Conservation (phyloP, 2,113 vertebrate genomes). For the Etia nguti region DNA sequence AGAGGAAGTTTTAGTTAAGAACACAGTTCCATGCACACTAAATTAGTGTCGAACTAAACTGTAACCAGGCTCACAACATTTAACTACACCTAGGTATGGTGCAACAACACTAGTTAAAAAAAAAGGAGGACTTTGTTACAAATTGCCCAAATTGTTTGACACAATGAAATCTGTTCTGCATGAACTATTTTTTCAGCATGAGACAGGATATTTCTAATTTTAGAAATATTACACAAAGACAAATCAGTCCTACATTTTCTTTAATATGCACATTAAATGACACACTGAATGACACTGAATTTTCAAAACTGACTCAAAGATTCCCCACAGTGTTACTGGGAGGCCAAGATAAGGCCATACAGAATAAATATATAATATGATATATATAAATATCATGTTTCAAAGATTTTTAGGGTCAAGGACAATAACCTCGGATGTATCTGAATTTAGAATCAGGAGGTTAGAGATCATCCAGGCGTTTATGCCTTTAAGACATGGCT, state of each 20-base stretch:
- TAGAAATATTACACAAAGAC: background rate
- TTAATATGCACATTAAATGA: background rate
- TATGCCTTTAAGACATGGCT: background rate
- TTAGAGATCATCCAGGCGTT: background rate
- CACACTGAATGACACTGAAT: no score
- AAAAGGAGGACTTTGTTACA: no score
- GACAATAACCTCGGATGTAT: background rate
- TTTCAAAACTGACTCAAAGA: background rate
- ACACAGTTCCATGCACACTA: background rate
- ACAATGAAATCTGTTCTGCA: no score
- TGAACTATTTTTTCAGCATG: background rate
- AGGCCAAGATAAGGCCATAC: rapidly evolving
- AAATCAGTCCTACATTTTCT: background rate
- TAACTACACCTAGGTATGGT: background rate
- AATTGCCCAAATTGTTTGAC: background rate
- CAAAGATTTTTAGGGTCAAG: background rate
- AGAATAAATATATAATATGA: background rate
- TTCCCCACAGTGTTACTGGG: background rate
- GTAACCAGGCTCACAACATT: background rate
- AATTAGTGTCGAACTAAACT: background rate
- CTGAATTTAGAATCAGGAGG: rapidly evolving
- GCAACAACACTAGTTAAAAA: rapidly evolving
- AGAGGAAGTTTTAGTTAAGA: background rate
- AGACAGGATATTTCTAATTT: rapidly evolving
- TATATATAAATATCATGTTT: rapidly evolving